Evolutionary conservation across 2,113 vertebrate genomes (phyloP), one percentile per base, ranked within the genome.

Genomic region (Aspiorhynchus laticeps): DNA sequence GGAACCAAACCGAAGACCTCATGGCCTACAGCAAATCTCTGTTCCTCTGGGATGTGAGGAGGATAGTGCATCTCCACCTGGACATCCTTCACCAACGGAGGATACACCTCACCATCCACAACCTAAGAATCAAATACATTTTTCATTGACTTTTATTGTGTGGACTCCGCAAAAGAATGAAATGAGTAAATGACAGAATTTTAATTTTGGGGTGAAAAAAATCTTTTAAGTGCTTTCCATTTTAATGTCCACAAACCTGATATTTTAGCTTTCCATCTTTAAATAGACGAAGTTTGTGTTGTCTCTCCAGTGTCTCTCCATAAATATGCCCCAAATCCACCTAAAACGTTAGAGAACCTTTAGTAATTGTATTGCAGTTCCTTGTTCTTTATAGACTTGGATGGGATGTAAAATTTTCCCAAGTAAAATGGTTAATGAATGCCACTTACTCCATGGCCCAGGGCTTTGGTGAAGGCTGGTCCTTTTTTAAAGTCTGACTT

Each of bases 261-360:
- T 95, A 96, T 91, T 95, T 98, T 53, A 99, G 90, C 90, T 99
- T 99, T 87, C 98, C 98, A 43, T 98, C 97, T 92, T 97, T 96
- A 85, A 95, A 94, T 41, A 98, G 95, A 46, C 98, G 94, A 67
- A 99, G 94, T 90, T 98, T 98, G 90, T 96, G 94, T 46, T 99
- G 98, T 87, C 94, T 97, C 21, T 97, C 97, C 89, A 99, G 91
- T 43, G 88, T 96, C 80, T 95, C 96, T 79, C 98, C 98, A 78
- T 99, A 99, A 90, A 99, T 51, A 76, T 99, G 97, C 88, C 48
- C 96, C 88, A 99, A 94, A 87, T 99, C 98, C 94, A 99, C 98
- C 98, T 99, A 87, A 89, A 94, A 78, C 24, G 65, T 3, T 0
- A 76, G 71, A 83, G 21, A 80, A 63, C 3, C 10, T 33, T 85